Evolutionary conservation across 2,113 vertebrate species (phyloP).

Genomic region (Speoplatyrhinus poulsoni): DNA sequence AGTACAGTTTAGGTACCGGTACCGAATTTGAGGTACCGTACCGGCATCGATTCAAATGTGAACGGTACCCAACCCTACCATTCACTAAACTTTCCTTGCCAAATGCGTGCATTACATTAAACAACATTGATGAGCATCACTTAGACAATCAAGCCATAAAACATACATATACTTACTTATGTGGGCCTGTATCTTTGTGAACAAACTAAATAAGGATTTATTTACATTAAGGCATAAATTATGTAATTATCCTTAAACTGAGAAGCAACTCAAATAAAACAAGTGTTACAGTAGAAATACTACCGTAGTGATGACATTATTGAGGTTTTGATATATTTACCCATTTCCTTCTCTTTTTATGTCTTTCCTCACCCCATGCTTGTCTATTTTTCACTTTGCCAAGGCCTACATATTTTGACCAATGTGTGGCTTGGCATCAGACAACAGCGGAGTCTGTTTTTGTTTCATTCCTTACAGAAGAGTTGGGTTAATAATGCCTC

Average conservation of each 20-base stretch:
- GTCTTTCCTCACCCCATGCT: conserved; percentile 40
- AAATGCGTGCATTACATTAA: not conserved
- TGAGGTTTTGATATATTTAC: conserved; percentile 45
- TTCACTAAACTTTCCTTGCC: not conserved
- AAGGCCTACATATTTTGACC: conserved; percentile 62
- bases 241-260: not conserved
- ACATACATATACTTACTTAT: not conserved
- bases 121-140: not conserved
- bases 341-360: conserved; percentile 21
- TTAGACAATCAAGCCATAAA: not conserved
- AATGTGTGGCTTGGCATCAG: conserved; percentile 66
- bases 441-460: conserved; percentile 54
- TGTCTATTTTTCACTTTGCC: conserved; percentile 66
- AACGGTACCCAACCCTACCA: not conserved
- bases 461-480: conserved; percentile 56
- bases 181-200: not conserved
- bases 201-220: no score
- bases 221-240: no score
- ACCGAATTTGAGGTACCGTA: no score
- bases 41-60: no score
- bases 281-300: not conserved
- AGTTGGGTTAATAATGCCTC: conserved; percentile 62
- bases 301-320: conserved; percentile 10
- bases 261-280: conserved; percentile 3
- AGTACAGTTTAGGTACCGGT: no score